Evolutionary conservation across 2,797 vertebrate species (phyloP), one percentile per base, ranked within the genome.

Genomic region (Vespertilio murinus): DNA sequence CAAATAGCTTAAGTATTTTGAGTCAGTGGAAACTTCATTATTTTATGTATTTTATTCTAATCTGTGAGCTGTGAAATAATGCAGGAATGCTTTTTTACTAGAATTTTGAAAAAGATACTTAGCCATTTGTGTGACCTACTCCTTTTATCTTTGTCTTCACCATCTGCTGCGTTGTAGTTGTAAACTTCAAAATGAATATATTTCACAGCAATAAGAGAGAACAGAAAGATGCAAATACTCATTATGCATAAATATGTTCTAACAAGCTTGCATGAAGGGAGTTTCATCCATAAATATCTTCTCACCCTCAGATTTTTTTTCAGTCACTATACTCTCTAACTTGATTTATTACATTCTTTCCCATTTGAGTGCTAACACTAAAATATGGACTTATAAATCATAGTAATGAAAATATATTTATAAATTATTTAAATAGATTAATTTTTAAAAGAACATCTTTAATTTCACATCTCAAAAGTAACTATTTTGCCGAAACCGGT

Each of bases 121-220:
- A 2, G 61, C 40, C 54, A 85, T 54, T 82, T 88, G n/a, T 75
- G 11, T 82, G 30, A 70, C 75, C 42, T 69, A 16, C 71, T 92
- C 20, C 22, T 95, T 84, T 91, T 30, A 33, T 91, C 45, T 91
- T 88, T 91, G 12, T 54, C 56, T 70, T 69, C n/a, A 40, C 42
- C 49, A 84, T 89, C 45, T 90, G 84, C 23, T 86, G 4, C 20
- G 45, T 85, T 64, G 91, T 65, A 82, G 38, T 64, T 74, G 16
- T 45, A 85, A 82, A 75, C 74, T 82, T 93, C 49, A 80, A 95
- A 49, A 65, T 86, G n/a, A 93, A 22, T 42, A 65, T 83, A 65
- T 67, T 87, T 93, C 56, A 59, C 22, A 83, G n/a, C 52, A 81
- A 59, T 64, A 88, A 85, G 70, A 79, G 17, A 64, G n/a, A 93